A percentile compares a stretch with the other conserved stretches of the same genome.
Evolutionary conservation across 2,888 invertebrate species (phyloP).

Genomic region (Pyrrhia umbra): DNA sequence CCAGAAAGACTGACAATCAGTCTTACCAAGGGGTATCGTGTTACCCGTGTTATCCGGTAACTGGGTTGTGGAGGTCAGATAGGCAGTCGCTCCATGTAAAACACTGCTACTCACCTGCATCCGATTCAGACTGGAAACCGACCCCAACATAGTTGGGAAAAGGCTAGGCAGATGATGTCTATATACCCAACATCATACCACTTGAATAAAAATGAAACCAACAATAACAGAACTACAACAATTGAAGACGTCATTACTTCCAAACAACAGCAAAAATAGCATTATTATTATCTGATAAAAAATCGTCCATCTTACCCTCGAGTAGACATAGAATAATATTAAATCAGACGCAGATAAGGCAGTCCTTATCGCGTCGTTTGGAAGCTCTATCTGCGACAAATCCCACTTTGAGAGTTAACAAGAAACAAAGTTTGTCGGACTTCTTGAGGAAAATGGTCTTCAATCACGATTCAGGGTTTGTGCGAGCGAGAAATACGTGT

Average conservation of each 20-base stretch:
- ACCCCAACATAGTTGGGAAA: no score
- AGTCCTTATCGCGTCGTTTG: constrained; percentile 61
- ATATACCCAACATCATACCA: not conserved
- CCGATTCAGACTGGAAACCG: no score
- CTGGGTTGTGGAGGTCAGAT: no score
- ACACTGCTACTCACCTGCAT: no score
- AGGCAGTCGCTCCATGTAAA: no score
- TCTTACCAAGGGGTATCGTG: no score
- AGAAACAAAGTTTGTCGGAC: constrained; percentile 59
- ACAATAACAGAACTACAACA: constrained; percentile 1
- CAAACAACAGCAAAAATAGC: constrained; percentile 32
- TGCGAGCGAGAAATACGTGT: constrained; percentile 44
- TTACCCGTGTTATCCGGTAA: no score
- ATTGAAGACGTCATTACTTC: constrained; percentile 17
- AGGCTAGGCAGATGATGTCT: no score
- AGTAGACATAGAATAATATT: constrained; percentile 60
- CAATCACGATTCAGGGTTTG: constrained; percentile 48
- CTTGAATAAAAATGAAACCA: not conserved
- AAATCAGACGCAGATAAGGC: constrained; percentile 59
- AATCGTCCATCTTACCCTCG: constrained; percentile 32
- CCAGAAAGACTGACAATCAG: no score
- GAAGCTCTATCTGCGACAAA: constrained; percentile 55
- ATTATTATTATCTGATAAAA: constrained; percentile 61
- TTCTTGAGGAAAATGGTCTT: constrained; percentile 47
- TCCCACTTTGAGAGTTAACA: constrained; percentile 61